Evolutionary conservation across 2,888 invertebrate genomes (phyloP), one percentile per base, ranked within the genome.

Genomic region (Pristionchus japonicus): DNA sequence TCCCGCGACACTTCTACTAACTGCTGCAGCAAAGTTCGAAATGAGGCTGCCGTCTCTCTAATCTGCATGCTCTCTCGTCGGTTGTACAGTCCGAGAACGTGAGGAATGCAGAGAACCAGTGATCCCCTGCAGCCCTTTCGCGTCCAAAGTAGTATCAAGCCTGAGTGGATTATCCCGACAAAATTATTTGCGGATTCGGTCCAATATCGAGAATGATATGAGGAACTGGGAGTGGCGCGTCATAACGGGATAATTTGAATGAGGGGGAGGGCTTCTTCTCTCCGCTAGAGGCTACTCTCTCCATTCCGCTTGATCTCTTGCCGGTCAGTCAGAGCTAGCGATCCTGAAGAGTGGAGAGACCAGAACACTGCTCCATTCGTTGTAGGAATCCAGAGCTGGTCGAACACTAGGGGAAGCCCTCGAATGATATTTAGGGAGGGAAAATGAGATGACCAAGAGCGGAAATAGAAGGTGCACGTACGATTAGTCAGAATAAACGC

Each of bases 201-300:
- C 40, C 37, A 40, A 70, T 70, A 70, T 70, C 20, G 37, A 37
- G 34, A 27, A 52, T 1, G 52, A 52, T 17, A 57, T 57, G 70
- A 70, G 70, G 70, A 70, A 70, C 2, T 70, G 20, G 17, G 31
- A 40, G 20, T 20, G 52, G n/a, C 3, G 70, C 70, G 70, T 70
- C 70, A 70, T 70, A 70, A 70, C 34, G 37, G 6, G 70, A 70
- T 70, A 70, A 70, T 70, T 70, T 67, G 64, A 57, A 31, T 11
- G 61, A 1, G 61, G 11, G 20, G 23, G 20, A 70, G 34, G 37
- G 37, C 70, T 70, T 34, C 11, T 31, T 31, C 11, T 34, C n/a
- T n/a, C 1, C 31, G 27, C 13, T 57, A 31, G 31, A 67, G 64
- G 31, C 31, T 57, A 20, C 15, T 15, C 52, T 57, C 57, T 57